Evolutionary conservation across 1,140 invertebrate genomes (phyloP).

Genomic region (Acromyrmex echinatior): DNA sequence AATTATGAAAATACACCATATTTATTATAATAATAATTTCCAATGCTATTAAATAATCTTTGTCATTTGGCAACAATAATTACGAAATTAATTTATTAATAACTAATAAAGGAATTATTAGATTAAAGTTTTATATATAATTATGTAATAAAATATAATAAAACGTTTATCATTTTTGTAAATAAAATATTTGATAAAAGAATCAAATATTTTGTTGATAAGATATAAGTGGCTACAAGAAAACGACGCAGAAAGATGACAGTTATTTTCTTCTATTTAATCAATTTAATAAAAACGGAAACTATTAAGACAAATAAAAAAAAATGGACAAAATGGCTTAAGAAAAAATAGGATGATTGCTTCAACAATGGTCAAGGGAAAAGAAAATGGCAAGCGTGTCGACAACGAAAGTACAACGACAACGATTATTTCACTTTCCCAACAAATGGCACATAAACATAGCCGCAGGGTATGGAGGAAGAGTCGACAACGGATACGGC

Average conservation of each 20-base stretch:
- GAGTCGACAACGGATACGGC: slow-evolving; percentile 54
- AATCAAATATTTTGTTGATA: neutral
- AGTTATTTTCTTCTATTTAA: slow-evolving; percentile 19
- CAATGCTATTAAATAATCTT: neutral
- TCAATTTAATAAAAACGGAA: slow-evolving; percentile 29
- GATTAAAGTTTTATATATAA: slow-evolving; percentile 6
- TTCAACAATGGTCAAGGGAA: slow-evolving; percentile 18
- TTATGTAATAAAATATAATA: neutral
- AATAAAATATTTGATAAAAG: neutral
- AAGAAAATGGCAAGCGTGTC: slow-evolving; percentile 46
- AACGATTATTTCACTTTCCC: slow-evolving; percentile 77
- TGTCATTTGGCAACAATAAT: neutral
- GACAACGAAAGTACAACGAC: slow-evolving; percentile 56
- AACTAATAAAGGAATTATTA: neutral
- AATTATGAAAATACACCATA: neutral
- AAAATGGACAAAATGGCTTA: slow-evolving; percentile 31
- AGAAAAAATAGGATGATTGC: slow-evolving; percentile 58
- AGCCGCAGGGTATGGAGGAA: slow-evolving; percentile 55
- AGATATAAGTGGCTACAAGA: neutral
- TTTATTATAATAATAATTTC: slow-evolving; percentile 2
- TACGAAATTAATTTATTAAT: slow-evolving; percentile 15
- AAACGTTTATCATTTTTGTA: no score
- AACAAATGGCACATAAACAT: slow-evolving; percentile 76
- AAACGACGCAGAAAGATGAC: neutral
- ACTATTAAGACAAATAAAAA: slow-evolving; percentile 17